Conservation (phyloP, 2,797 vertebrate species). For the Gastrophryne carolinensis region DNA sequence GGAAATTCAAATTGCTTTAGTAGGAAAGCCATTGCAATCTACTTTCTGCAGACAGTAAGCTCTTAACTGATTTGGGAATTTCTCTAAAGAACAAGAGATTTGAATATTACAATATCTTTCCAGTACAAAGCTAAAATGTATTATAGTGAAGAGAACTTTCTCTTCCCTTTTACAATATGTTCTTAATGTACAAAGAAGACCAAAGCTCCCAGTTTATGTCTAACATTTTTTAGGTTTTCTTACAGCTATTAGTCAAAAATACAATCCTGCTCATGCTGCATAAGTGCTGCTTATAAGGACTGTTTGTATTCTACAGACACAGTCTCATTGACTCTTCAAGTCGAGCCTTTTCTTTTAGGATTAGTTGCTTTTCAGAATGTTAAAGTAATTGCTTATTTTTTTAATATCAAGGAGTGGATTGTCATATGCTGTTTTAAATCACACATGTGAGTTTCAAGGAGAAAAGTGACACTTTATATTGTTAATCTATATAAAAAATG, state of each 20-base stretch:
- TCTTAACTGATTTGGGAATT: slow-evolving; percentile 35
- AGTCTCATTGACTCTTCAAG: slow-evolving; percentile 44
- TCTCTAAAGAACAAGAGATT: slow-evolving; percentile 32
- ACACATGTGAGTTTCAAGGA: too few species aligned
- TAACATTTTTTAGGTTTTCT: slow-evolving; percentile 55
- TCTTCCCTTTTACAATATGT: slow-evolving; percentile 56
- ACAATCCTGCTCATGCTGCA: slow-evolving; percentile 51
- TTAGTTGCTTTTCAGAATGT: slow-evolving; percentile 32
- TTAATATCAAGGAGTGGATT: background rate
- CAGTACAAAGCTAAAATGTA: slow-evolving; percentile 30
- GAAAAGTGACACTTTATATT: too few species aligned
- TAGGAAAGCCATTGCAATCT: slow-evolving; percentile 31
- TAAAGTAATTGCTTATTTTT: slow-evolving; percentile 16
- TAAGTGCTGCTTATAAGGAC: slow-evolving; percentile 55
- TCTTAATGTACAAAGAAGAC: slow-evolving; percentile 55
- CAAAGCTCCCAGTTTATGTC: slow-evolving; percentile 54
- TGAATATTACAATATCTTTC: slow-evolving; percentile 36
- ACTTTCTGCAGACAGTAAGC: slow-evolving; percentile 24
- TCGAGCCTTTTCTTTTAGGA: slow-evolving; percentile 52
- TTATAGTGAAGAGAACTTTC: slow-evolving; percentile 47
- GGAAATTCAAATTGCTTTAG: slow-evolving; percentile 24
- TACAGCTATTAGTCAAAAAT: slow-evolving; percentile 56
- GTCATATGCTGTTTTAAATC: too few species aligned
- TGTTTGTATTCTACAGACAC: slow-evolving; percentile 58
- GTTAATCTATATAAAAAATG: too few species aligned